Conservation (phyloP, 2,888 invertebrate genomes). For the Drosophila prolongata region DNA sequence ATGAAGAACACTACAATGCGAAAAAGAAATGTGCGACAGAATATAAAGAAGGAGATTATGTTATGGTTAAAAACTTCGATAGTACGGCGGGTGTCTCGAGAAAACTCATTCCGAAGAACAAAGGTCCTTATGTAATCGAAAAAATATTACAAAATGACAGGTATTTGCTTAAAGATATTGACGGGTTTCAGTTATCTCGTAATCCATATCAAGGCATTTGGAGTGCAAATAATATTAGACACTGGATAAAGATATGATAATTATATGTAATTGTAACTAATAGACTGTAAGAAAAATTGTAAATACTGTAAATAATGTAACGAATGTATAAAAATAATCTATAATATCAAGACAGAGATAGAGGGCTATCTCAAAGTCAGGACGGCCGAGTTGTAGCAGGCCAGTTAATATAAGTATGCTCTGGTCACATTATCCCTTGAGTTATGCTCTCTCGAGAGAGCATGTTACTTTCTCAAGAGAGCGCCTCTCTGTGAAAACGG, state of each 20-base stretch:
- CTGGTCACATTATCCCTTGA: too few relatives aligned
- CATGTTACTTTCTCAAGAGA: too few relatives aligned
- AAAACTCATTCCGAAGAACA: slow-evolving; percentile 2
- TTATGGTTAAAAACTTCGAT: slow-evolving; percentile 5
- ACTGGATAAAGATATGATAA: neutral
- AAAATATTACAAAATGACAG: slow-evolving; percentile 1
- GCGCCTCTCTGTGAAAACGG: too few relatives aligned
- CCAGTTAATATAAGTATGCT: too few relatives aligned
- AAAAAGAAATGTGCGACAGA: neutral
- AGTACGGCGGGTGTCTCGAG: neutral
- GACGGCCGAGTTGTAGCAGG: too few relatives aligned
- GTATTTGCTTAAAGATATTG: slow-evolving; percentile 5
- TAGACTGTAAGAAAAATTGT: too few relatives aligned
- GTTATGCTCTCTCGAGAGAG: too few relatives aligned
- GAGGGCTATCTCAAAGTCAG: too few relatives aligned
- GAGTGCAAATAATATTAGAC: slow-evolving; percentile 4
- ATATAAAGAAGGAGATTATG: slow-evolving; percentile 1
- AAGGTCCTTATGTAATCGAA: neutral
- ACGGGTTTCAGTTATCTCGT: slow-evolving; percentile 13
- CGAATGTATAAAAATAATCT: too few relatives aligned
- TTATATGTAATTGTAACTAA: too few relatives aligned
- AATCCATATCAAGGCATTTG: slow-evolving; percentile 11
- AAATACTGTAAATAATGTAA: too few relatives aligned
- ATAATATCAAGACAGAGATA: too few relatives aligned
- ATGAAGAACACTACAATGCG: neutral